Conservation (phyloP, 2,113 vertebrate species). For the Tamias sibiricus region DNA sequence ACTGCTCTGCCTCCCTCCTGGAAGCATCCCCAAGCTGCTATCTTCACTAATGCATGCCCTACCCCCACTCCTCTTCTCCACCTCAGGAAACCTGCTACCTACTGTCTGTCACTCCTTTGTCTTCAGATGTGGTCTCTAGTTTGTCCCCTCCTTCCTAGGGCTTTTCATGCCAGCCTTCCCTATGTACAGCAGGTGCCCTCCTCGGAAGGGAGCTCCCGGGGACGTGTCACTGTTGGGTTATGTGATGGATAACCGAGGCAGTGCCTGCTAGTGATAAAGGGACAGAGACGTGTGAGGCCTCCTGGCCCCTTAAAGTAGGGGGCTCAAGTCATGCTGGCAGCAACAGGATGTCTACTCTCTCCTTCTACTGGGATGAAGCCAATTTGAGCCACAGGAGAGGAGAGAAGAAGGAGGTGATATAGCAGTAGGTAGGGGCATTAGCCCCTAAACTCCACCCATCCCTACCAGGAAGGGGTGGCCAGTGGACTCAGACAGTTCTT, state of each 20-base stretch:
- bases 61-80: not conserved
- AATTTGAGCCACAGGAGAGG: not conserved
- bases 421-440: accelerated
- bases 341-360: not conserved
- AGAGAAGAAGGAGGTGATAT: not conserved
- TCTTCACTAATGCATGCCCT: not conserved
- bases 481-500: not conserved
- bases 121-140: not conserved
- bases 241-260: not conserved
- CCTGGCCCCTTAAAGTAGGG: not conserved
- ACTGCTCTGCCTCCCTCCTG: not conserved
- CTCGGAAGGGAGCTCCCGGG: not conserved
- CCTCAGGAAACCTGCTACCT: not conserved
- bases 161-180: not conserved
- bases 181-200: not conserved
- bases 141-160: not conserved
- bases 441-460: not conserved
- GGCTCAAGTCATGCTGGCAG: not conserved
- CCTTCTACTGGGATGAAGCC: not conserved
- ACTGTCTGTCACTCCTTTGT: no score
- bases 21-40: not conserved
- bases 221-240: not conserved
- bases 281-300: not conserved
- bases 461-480: not conserved
- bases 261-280: not conserved